Base-by-base conservation (phyloP, 2,797 vertebrate genomes). In the Amblyraja radiata region DNA sequence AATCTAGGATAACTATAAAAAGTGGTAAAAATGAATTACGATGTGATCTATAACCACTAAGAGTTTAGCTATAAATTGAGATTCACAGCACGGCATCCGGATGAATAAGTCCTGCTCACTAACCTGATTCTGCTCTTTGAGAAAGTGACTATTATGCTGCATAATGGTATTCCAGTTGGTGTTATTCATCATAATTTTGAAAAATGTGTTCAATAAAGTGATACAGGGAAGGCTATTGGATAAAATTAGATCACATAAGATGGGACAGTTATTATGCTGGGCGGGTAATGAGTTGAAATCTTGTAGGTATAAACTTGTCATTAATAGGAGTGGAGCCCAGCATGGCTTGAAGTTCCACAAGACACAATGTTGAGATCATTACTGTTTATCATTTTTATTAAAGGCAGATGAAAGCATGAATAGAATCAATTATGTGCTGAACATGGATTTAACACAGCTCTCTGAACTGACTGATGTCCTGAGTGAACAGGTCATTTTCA, bases 161-260 rank as follows among this genome's bases (percentile, higher is more conserved):
- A 54, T 46, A 46, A 81, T 81, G 39, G 16, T 46, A 54, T 39
- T 81, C 39, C 79, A 46, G 79, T 81, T 81, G 39, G 39, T 46
- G 32, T 39, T 80, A 80, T 54, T 6, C 79, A 81, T 81, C 79
- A 81, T 81, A 54, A 81, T 81, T 46, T 81, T 39, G 6, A 81
- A 23, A 81, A 54, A 81, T 68, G 39, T 81, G 39, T 81, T 81
- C 79, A 81, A 81, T 81, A 81, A 23, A 81, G 79, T 81, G 39
- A 8, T 5, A 81, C 39, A 46, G 16, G 79, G 79, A 80, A 18
- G 4, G 79, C 36, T 81, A 46, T 54, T 54, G 16, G 16, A 54
- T 81, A 46, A 81, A 81, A 81, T 81, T 54, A 81, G 79, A 80
- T 54, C 79, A 54, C 7, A 23, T 21, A 36, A 80, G 79, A 46